These are phyloP conservation scores for Nannoperca obscura DNA, from an alignment of 2,797 vertebrate genomes.

Conservation along the genomic window DNA sequence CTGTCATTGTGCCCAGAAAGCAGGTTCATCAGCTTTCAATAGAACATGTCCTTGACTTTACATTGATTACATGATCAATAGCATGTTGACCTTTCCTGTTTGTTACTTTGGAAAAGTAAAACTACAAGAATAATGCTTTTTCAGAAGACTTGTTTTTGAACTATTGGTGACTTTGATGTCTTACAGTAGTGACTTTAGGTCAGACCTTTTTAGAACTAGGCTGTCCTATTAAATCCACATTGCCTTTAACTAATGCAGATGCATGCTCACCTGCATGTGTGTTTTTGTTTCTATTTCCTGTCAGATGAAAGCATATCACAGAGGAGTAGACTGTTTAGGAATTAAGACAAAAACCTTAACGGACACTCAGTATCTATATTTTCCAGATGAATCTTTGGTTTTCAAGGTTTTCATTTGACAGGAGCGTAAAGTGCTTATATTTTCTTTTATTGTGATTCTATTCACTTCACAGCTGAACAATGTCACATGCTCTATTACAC, in stretches of 20 bases:
- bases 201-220: not conserved
- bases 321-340: not conserved
- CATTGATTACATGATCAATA: not conserved
- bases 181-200: conserved; percentile 10
- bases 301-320: conserved; percentile 32
- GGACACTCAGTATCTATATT: not conserved
- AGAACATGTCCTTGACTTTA: not conserved
- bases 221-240: not conserved
- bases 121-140: not conserved
- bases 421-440: conserved; percentile 13
- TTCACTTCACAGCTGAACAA: not conserved
- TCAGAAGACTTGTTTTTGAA: not conserved
- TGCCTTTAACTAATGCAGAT: not conserved
- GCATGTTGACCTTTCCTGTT: not conserved
- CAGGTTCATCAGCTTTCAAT: not conserved
- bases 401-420: conserved; percentile 37
- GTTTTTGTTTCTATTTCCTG: conserved; percentile 20
- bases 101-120: not conserved
- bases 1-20: not conserved
- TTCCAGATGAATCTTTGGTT: not conserved
- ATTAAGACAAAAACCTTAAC: not conserved
- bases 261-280: conserved; percentile 60
- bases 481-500: fast-evolving
- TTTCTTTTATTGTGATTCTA: not conserved
- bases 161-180: not conserved